Evolutionary conservation across 2,113 vertebrate species (phyloP), one percentile per base, ranked within the genome.

Genomic region (Camelus dromedarius): DNA sequence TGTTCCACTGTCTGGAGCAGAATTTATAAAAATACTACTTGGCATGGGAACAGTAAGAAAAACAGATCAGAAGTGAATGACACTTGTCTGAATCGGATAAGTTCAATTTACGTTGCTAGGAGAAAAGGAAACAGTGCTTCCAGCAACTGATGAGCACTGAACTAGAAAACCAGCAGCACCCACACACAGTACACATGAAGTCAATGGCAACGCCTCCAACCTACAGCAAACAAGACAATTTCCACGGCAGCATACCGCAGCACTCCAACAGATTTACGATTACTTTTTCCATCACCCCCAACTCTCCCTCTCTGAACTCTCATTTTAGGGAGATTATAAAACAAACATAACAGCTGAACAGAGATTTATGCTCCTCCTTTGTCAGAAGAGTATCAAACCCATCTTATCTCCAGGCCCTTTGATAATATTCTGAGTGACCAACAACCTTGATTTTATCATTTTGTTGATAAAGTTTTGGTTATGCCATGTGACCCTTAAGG

Each of bases 161-260:
- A 93, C 91, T 90, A 96, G 96, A 98, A 98, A 98, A 98, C 77
- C 13, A 97, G 70, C 86, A 97, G 75, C 88, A 94, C 89, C 87
- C 38, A 24, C n/a, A 85, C 38, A 24, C n/a, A 85, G 56, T 70
- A 11, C 11, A 9, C 35, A 28, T 5, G 62, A 56, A 84, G 50
- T n/a, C 64, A 89, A 70, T 22, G 91, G 58, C 38, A 60, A 56
- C 16, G 32, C 84, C 50, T 72, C 66, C 92, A 70, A 76, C 32
- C 64, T 69, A 50, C 8, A n/a, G 52, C 52, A 70, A 90, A 48
- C 18, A 66, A 66, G n/a, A 81, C 5, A 38, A 42, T 80, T 81
- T 50, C 15, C 18, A 3, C 2, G 7, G 60, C 14, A 67, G n/a
- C 28, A 30, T 0, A 73, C 1, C 24, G 20, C 35, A 89, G 46